Base-by-base conservation (phyloP, 2,888 invertebrate species). In the Sinopyrophorus schimmeli region DNA sequence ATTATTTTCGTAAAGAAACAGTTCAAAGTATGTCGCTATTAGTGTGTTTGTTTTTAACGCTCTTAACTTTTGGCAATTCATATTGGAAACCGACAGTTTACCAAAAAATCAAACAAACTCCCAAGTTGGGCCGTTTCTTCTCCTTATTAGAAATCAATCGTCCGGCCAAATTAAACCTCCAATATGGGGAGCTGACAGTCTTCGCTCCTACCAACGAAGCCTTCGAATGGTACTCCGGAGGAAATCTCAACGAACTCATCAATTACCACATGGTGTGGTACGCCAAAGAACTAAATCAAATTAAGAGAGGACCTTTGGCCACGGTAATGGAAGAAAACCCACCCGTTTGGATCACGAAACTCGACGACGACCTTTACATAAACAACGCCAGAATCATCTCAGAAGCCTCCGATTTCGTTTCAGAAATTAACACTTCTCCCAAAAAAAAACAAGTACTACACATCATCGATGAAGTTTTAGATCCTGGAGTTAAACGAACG, bases 161-260 rank as follows among this genome's bases (percentile, higher is more conserved):
- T 38, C 77, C 84, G 37, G 87, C 86, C 12, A 87, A 84, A 67
- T 78, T 80, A 14, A 84, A 85, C 23, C 75, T 92, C 14, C 77
- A 83, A 61, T 80, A 83, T 67, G 80, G 88, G 51, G 82, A 85
- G 65, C 80, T 89, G 67, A 92, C 92, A 4, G 76, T 92, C 52
- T 92, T 92, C 66, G 91, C 89, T 48, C 92, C 92, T 5, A 89
- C 87, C 56, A 91, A 92, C 74, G 80, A 82, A 59, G 92, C 92
- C 39, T 89, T 92, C 74, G 83, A 50, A 11, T 50, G 50, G 50
- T 50, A 35, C 15, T 46, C 67, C 59, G 59, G 67, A 59, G 55
- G 67, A 56, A 48, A 76, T 73, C 34, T 83, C 49, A 82, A 87
- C 9, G 80, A 87, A 15, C 84, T 70, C n/a, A 60, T 63, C 1